phyloP scores from a whole-genome alignment of 2,888 invertebrate species.

The Napeogenes inachia region DNA sequence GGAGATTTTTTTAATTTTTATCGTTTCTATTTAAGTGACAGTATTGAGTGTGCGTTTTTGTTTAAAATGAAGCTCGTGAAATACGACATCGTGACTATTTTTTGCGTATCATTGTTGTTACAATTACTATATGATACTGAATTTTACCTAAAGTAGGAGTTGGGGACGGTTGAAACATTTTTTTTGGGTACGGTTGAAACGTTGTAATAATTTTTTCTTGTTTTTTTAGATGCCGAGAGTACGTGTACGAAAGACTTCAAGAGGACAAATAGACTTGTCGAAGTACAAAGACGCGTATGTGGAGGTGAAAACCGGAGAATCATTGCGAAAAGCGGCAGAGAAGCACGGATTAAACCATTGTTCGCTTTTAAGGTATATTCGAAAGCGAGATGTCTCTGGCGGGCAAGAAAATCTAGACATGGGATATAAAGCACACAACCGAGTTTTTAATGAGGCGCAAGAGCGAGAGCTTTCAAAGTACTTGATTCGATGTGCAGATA shows the following conservation, averaged over 20 bases:
- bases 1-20: constrained; percentile 11
- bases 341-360: constrained; percentile 24
- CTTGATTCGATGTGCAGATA: constrained; percentile 29
- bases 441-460: constrained; percentile 18
- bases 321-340: constrained; percentile 27
- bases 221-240: constrained; percentile 25
- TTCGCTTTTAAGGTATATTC: constrained; percentile 25
- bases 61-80: constrained; percentile 11
- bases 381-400: constrained; percentile 24
- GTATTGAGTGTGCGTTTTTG: constrained; percentile 5
- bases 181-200: constrained; percentile 23
- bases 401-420: constrained; percentile 4
- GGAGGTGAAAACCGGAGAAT: constrained; percentile 22
- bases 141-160: too few species aligned
- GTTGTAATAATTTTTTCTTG: constrained; percentile 9
- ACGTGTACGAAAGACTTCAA: constrained; percentile 19
- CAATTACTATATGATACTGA: too few species aligned
- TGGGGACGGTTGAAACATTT: too few species aligned
- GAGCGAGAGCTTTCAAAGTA: constrained; percentile 29
- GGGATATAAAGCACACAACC: constrained; percentile 25
- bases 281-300: constrained; percentile 19
- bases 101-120: constrained; percentile 6
- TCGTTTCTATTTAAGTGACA: constrained; percentile 4
- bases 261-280: constrained; percentile 17
- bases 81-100: constrained; percentile 10